Evolutionary conservation across 53 echinoderm and acorn worm genomes (phyloP), one percentile per base, ranked within the genome.

Genomic region (Hippasteria phrygiana): DNA sequence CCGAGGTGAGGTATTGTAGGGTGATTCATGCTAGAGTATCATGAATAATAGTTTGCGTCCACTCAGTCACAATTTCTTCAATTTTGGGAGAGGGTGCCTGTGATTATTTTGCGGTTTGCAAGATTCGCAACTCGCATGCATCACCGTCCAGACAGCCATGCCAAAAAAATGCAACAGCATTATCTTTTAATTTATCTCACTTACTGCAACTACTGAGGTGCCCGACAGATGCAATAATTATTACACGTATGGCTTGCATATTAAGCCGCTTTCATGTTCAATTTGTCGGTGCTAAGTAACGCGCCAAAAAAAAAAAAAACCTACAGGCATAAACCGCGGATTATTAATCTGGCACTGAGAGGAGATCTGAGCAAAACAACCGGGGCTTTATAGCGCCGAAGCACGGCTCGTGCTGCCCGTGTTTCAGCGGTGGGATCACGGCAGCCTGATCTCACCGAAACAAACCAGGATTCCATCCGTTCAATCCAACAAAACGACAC

Each of bases 181-280:
- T 71, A 85, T 85, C 85, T 85, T 85, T 85, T 85, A 85, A 85
- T 85, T 71, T 70, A 85, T 85, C 85, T 71, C 71, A 50, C n/a
- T 70, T 85, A 85, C 70, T 16, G 24, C 50, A 4, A 65, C 85
- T 26, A 85, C 38, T 71, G 85, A 64, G 71, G 43, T 14, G 71
- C 26, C 85, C 85, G 85, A 85, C 85, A 85, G 85, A 38, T 17
- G 53, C 24, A 85, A 71, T n/a, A n/a, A n/a, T n/a, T 85, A 85
- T 85, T 43, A 83, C 43, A 43, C 83, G 45, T 47, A 66, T 39
- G 71, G 75, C 51, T 22, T 8, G 69, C 32, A 50, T 85, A 85
- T 85, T 69, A 85, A 85, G 71, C 40, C 32, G 37, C 69, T 50
- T 70, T 85, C 85, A 71, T 85, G 85, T 85, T 85, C 71, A 85